These are phyloP conservation scores for Drosophila austrosaltans DNA, from an alignment of 2,888 invertebrate species.

Conservation along the genomic window DNA sequence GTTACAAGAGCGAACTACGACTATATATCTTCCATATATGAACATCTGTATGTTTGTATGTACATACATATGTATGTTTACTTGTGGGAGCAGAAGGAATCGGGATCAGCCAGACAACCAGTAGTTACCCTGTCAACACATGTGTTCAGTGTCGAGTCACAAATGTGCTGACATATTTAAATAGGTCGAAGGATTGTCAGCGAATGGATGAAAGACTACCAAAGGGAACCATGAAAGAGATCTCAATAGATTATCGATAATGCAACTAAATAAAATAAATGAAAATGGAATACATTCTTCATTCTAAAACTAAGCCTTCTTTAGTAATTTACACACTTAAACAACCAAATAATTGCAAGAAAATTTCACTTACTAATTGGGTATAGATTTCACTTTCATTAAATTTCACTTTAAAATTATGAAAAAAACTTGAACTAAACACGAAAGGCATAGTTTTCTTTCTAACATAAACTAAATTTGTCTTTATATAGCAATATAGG, in stretches of 20 bases:
- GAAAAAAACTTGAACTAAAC: too few species aligned
- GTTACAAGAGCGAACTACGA: constrained; percentile 5
- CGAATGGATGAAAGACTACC: not conserved
- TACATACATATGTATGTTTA: not conserved
- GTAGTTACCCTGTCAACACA: constrained; percentile 16
- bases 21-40: constrained; percentile 3
- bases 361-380: too few species aligned
- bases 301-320: too few species aligned
- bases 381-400: too few species aligned
- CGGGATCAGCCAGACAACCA: constrained; percentile 10
- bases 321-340: too few species aligned
- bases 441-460: too few species aligned
- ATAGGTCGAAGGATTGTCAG: not conserved
- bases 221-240: not conserved
- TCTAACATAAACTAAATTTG: too few species aligned
- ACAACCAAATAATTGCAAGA: too few species aligned
- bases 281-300: too few species aligned
- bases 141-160: constrained; percentile 2
- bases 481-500: too few species aligned
- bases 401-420: too few species aligned
- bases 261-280: not conserved
- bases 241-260: not conserved
- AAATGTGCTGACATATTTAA: constrained; percentile 9
- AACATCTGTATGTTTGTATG: not conserved
- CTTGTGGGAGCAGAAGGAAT: constrained; percentile 20